Evolutionary conservation across 2,888 invertebrate genomes (phyloP).

Genomic region (Habroteleia sp.): DNA sequence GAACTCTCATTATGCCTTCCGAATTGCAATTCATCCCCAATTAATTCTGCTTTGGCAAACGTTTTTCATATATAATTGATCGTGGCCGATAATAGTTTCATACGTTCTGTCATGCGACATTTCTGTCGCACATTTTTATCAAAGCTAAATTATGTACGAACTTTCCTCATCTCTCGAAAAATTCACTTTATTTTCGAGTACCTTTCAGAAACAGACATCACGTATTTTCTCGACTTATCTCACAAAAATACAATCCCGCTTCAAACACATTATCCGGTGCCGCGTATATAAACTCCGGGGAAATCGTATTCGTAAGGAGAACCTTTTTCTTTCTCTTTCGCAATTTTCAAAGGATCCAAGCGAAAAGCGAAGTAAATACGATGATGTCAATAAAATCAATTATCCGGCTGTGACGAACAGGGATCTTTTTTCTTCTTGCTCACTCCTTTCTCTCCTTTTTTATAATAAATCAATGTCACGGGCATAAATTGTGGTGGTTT

Average conservation of each 20-base stretch:
- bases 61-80: slow-evolving; percentile 24
- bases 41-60: not conserved
- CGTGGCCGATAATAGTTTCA: slow-evolving; percentile 17
- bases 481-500: not conserved
- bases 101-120: not conserved
- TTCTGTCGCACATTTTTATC: slow-evolving; percentile 35
- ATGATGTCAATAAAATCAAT: slow-evolving; percentile 35
- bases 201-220: slow-evolving; percentile 60
- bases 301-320: slow-evolving; percentile 48
- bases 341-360: slow-evolving; percentile 34
- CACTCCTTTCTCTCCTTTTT: not conserved
- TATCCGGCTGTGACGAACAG: slow-evolving; percentile 12
- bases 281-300: slow-evolving; percentile 50
- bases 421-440: slow-evolving; percentile 7
- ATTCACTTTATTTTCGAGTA: slow-evolving; percentile 57
- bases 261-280: slow-evolving; percentile 52
- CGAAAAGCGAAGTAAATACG: slow-evolving; percentile 2
- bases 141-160: slow-evolving; percentile 47
- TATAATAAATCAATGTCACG: slow-evolving; percentile 10
- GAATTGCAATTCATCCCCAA: slow-evolving; percentile 50
- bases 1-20: slow-evolving; percentile 5
- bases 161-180: slow-evolving; percentile 48
- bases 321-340: slow-evolving; percentile 25
- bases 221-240: slow-evolving; percentile 57
- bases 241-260: slow-evolving; percentile 58